These are phyloP conservation scores for Anabas testudineus DNA, from an alignment of 2,797 vertebrate genomes.

Conservation along the genomic window DNA sequence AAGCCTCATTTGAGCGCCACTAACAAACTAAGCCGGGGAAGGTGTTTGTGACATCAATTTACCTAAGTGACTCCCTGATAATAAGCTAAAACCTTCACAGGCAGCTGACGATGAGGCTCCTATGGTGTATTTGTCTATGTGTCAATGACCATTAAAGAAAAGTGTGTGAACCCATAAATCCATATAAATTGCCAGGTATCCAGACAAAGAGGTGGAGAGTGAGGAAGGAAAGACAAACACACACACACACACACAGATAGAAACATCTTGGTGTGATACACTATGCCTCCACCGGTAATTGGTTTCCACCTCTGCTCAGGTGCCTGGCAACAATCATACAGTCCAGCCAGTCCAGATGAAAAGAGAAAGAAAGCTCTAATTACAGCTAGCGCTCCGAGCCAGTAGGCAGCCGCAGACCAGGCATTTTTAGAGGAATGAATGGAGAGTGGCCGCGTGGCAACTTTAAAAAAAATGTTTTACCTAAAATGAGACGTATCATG, in stretches of 20 bases:
- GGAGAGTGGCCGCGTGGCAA: constrained; percentile 55
- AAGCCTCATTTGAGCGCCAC: constrained; percentile 29
- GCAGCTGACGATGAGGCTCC: constrained; percentile 10
- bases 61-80: constrained; percentile 27
- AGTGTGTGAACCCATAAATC: constrained; percentile 1
- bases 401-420: constrained; percentile 29
- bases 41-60: constrained; percentile 37
- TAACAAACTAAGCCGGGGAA: constrained; percentile 44
- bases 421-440: constrained; percentile 43
- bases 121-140: constrained; percentile 6
- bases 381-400: constrained; percentile 59
- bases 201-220: constrained; percentile 18
- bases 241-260: constrained; percentile 27
- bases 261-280: constrained; percentile 46
- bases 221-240: constrained; percentile 23
- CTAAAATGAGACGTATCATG: neutral
- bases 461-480: neutral
- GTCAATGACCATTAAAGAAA: neutral
- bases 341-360: constrained; percentile 53
- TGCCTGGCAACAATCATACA: constrained; percentile 78
- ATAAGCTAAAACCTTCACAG: constrained; percentile 9
- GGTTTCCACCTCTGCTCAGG: constrained; percentile 70
- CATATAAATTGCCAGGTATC: constrained; percentile 19
- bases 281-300: constrained; percentile 67
- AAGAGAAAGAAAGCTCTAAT: constrained; percentile 76